phyloP scores from a whole-genome alignment of 2,797 vertebrate genomes.

The Apogon hyalosoma region DNA sequence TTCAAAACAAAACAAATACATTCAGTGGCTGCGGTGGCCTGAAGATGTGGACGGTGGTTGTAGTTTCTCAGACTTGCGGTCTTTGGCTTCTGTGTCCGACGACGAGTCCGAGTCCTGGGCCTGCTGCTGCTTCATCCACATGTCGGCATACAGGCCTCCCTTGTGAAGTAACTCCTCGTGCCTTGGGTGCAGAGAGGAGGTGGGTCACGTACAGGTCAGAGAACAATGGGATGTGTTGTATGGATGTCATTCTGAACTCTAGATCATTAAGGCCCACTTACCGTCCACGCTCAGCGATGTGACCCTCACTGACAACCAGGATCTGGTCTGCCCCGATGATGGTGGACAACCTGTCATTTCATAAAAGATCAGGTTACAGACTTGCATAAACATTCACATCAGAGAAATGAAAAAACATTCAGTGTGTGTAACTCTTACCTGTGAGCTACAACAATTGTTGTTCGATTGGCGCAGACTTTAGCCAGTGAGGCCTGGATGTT shows the following conservation, averaged over 20 bases:
- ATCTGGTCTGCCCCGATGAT: conserved; percentile 94
- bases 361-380: background rate
- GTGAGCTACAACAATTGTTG: conserved; percentile 94
- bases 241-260: background rate
- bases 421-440: conserved; percentile 80
- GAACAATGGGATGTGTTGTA: background rate
- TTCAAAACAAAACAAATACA: conserved; percentile 22
- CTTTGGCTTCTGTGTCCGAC: conserved; percentile 86
- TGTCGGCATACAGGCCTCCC: conserved; percentile 89
- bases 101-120: conserved; percentile 78
- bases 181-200: conserved; percentile 67
- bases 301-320: conserved; percentile 90
- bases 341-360: conserved; percentile 89
- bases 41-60: conserved; percentile 73
- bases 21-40: conserved; percentile 56
- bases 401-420: rapidly evolving
- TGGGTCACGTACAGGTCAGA: background rate
- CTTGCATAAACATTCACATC: background rate
- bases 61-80: conserved; percentile 84
- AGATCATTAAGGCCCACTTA: conserved; percentile 65
- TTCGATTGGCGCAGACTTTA: conserved; percentile 91
- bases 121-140: conserved; percentile 93
- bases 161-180: conserved; percentile 91
- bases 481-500: conserved; percentile 95
- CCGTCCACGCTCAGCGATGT: conserved; percentile 90